Base-by-base conservation (phyloP, 1,140 invertebrate species). In the Drosophila arizonae region DNA sequence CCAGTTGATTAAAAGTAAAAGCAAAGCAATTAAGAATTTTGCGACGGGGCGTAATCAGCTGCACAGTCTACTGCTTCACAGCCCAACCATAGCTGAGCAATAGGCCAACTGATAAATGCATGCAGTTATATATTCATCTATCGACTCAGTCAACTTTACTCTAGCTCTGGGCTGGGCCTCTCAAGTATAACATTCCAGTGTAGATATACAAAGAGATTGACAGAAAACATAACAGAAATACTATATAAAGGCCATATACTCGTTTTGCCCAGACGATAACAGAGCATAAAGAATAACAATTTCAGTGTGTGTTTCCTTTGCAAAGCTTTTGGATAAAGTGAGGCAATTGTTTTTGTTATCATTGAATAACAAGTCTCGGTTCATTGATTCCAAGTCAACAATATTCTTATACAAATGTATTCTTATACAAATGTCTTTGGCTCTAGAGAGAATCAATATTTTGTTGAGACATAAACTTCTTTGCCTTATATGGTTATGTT, bases 401-500 rank as follows among this genome's bases (percentile, higher is more conserved):
- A 36, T 36, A 36, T 6, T 54, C n/a, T n/a, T n/a, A n/a, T n/a
- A n/a, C n/a, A n/a, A n/a, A n/a, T 36, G 17, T 21, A 17, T 10
- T 54, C 30, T 28, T 36, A 36, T 28, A 28, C 3, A 36, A 36
- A 36, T 36, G 33, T n/a, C 43, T 45, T 45, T 45, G n/a, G 46
- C 57, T 21, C 10, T 10, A 48, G 6, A 58, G 45, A 11, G 17
- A 24, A 50, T 48, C 26, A 61, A 6, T 50, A 36, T 36, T 52
- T 30, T 8, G 33, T 26, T n/a, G 11, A 39, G 21, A 48, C 13
- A 2, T 15, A 13, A n/a, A 21, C 24, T 45, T 39, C 63, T 63
- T 79, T 79, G 72, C 84, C 82, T 77, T 87, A 87, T 87, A 82
- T 87, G 82, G 84, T 21, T 77, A 86, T 81, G 51, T 68, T 24